These are phyloP conservation scores for Euschistus heros DNA, from an alignment of 1,140 invertebrate species.

Conservation along the genomic window DNA sequence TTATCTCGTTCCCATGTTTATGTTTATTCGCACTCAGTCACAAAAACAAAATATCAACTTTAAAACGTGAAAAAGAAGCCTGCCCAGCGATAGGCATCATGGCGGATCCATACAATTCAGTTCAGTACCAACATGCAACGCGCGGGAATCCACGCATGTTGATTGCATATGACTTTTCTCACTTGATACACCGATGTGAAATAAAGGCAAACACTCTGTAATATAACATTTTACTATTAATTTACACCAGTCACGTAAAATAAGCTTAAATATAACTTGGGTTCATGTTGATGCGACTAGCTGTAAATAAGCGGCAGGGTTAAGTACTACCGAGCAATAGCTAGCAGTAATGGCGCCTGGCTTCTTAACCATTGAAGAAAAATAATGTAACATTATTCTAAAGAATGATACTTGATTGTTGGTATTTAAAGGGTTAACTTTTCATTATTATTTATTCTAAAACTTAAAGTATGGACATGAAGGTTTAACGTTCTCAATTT, in stretches of 20 bases:
- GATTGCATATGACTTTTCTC: not conserved
- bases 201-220: not conserved
- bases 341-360: no score
- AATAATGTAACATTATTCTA: no score
- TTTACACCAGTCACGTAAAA: not conserved
- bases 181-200: not conserved
- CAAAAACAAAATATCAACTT: conserved; percentile 30
- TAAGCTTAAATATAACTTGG: not conserved
- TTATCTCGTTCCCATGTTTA: conserved; percentile 32
- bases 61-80: conserved; percentile 28
- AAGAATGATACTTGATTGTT: no score
- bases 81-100: conserved; percentile 29
- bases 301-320: conserved; percentile 11
- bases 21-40: conserved; percentile 30
- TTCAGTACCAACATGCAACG: conserved; percentile 30
- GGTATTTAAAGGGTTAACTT: no score
- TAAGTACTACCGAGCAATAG: not conserved
- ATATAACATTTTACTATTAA: conserved; percentile 2
- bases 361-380: no score
- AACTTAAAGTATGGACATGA: no score
- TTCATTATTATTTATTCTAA: no score
- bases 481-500: no score
- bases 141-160: conserved; percentile 28
- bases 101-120: conserved; percentile 31
- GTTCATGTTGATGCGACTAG: conserved; percentile 2